A percentile compares a stretch with the other conserved stretches of the same genome.
These are phyloP conservation scores for Sogatella furcifera DNA, from an alignment of 1,140 invertebrate genomes.

Conservation along the genomic window DNA sequence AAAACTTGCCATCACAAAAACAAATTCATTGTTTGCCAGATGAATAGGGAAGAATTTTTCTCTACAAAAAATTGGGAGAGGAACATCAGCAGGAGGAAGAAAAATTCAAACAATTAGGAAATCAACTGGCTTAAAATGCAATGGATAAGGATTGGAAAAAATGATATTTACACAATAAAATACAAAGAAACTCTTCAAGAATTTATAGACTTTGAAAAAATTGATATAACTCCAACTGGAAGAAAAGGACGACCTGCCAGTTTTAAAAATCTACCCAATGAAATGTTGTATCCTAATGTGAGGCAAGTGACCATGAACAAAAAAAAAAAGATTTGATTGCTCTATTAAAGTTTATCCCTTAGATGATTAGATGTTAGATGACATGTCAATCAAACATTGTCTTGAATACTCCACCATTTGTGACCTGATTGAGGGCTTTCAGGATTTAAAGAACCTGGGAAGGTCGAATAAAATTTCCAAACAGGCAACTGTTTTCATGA, in stretches of 20 bases:
- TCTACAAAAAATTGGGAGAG: neutral
- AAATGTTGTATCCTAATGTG: neutral
- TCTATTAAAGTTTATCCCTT: neutral
- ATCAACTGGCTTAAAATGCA: slow-evolving; percentile 1
- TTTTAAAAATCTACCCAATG: neutral
- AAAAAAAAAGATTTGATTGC: neutral
- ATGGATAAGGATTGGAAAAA: neutral
- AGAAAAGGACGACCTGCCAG: neutral
- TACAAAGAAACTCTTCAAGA: neutral
- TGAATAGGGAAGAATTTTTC: neutral
- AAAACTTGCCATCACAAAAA: neutral
- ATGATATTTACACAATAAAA: neutral
- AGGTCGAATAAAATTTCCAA: too few relatives aligned
- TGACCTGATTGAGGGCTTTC: too few relatives aligned
- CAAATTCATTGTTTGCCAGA: neutral
- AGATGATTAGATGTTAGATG: too few relatives aligned
- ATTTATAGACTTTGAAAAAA: neutral
- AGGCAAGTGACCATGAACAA: neutral
- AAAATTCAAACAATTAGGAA: neutral
- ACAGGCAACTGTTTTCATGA: too few relatives aligned
- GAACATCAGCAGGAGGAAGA: neutral
- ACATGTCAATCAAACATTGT: too few relatives aligned
- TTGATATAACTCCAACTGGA: neutral
- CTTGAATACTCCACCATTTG: too few relatives aligned
- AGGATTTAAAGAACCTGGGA: too few relatives aligned